phyloP scores from a whole-genome alignment of 2,888 invertebrate genomes.

The Chrysotoxum bicinctum region DNA sequence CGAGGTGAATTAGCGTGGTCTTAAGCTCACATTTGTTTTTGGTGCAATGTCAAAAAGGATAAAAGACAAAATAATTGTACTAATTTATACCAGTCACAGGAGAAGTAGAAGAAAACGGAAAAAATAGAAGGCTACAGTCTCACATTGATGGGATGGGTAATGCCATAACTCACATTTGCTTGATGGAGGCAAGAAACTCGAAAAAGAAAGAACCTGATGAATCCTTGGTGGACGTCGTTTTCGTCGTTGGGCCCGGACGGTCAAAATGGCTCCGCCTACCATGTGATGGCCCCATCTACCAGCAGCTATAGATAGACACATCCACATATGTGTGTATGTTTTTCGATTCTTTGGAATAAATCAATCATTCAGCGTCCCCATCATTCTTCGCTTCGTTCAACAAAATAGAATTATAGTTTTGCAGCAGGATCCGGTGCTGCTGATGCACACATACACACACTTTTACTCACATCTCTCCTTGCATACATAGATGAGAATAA shows the following conservation, averaged over 20 bases:
- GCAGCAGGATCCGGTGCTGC: constrained; percentile 62
- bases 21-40: neutral
- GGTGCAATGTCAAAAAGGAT: neutral
- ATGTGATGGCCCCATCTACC: constrained; percentile 46
- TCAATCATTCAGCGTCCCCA: constrained; percentile 73
- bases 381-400: constrained; percentile 72
- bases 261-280: constrained; percentile 66
- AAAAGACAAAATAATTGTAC: neutral
- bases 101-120: neutral
- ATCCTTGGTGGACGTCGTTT: constrained; percentile 49
- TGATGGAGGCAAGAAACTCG: constrained; percentile 45
- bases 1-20: neutral
- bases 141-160: constrained; percentile 10
- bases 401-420: constrained; percentile 73
- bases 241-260: constrained; percentile 6
- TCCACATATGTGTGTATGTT: constrained; percentile 54
- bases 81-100: neutral
- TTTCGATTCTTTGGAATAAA: constrained; percentile 73
- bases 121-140: neutral
- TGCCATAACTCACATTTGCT: constrained; percentile 63
- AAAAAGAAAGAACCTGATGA: constrained; percentile 38
- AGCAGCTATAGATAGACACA: constrained; percentile 33
- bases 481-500: constrained; percentile 31
- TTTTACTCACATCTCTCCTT: constrained; percentile 40
- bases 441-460: constrained; percentile 45